phyloP scores from a whole-genome alignment of 1,140 invertebrate genomes.

The Polypedilum pembai region DNA sequence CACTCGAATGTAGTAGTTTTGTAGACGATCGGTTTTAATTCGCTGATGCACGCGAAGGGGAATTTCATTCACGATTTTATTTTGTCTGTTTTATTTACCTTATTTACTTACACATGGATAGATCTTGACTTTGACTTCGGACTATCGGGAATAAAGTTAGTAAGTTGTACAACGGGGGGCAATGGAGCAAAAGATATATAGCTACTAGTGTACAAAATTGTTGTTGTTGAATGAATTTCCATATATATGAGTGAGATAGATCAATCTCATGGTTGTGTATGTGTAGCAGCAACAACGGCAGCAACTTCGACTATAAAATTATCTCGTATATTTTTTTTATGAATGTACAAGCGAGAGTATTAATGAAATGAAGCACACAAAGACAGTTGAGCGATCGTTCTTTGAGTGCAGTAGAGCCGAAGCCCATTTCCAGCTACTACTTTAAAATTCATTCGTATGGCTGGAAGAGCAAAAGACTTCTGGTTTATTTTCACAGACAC shows the following conservation, averaged over 20 bases:
- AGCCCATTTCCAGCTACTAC: conserved; percentile 16
- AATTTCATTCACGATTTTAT: not conserved
- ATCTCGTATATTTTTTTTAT: too few relatives aligned
- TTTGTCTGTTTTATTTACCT: not conserved
- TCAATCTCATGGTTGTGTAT: not conserved
- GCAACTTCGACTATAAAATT: too few relatives aligned
- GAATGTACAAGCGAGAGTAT: too few relatives aligned
- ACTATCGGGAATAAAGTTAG: not conserved
- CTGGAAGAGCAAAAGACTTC: not conserved
- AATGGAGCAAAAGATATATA: conserved; percentile 6
- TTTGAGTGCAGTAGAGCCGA: not conserved
- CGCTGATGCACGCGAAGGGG: not conserved
- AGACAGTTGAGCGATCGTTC: not conserved
- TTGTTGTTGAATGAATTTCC: conserved; percentile 7
- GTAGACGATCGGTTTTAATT: not conserved
- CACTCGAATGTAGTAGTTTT: not conserved
- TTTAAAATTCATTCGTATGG: not conserved
- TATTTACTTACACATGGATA: not conserved
- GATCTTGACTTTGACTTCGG: not conserved
- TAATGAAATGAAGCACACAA: too few relatives aligned
- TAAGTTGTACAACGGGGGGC: not conserved
- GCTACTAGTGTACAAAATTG: conserved; percentile 22
- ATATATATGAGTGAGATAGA: not conserved
- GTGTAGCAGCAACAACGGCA: too few relatives aligned
- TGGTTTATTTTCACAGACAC: not conserved